Base-by-base conservation (phyloP, 2,888 invertebrate species). In the Rhingia campestris region DNA sequence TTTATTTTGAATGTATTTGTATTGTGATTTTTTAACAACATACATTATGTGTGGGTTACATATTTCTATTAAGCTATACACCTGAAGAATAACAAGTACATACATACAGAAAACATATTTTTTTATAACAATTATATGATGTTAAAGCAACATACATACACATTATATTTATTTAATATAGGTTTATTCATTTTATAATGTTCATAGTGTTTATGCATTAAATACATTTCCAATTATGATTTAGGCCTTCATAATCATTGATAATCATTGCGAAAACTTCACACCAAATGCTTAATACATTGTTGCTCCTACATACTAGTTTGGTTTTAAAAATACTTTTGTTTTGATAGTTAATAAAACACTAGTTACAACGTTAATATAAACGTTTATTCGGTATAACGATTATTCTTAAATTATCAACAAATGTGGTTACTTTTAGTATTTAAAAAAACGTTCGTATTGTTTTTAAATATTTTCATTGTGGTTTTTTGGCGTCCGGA, bases 71-170 rank as follows among this genome's bases (percentile, higher is more conserved):
- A 66, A 66, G 41, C 39, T 58, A 58, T 30, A 58, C 58, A 66
- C 41, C 12, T 58, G 22, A 58, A 75, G 41, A 66, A 41, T 37
- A 66, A 66, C 74, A 66, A 51, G 47, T 49, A 74, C 49, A 56
- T 56, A 51, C 45, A 53, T 67, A 45, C 59, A 59, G 49, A 67
- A 59, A 67, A 67, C 58, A 75, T 67, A 33, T 54, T 51, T 67
- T 61, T 12, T 43, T 10, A 35, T 58, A 51, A 64, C 64, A 64
- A 32, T 14, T 56, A 56, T 41, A 51, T 41, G 33, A 66, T 43
- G 32, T 56, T 43, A 35, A 75, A 59, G 66, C 58, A 66, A 75
- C 58, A 75, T 56, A 74, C 14, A 56, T 39, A 41, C 33, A 43
- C n/a, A n/a, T n/a, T 58, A 39, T 47, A 64, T 22, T 22, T 22